Base-by-base conservation (phyloP, 2,113 vertebrate species). In the Platichthys flesus region DNA sequence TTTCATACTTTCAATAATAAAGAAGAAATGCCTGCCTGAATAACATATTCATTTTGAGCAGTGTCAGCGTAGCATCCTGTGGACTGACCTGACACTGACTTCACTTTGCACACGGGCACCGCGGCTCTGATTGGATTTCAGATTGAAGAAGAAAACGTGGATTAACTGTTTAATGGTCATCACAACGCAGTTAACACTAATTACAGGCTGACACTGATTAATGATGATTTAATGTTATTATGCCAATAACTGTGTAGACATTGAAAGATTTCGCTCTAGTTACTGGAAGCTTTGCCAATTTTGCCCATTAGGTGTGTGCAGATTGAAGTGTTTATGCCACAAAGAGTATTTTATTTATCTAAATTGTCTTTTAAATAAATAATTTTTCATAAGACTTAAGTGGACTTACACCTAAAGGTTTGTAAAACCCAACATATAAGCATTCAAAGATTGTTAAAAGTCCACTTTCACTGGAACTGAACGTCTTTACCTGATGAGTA, bases 1-100 rank as follows among this genome's bases (percentile, higher is more conserved):
- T 88, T 87, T 78, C 69, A 74, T 74, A 68, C 67, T 71, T 69
- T 16, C 71, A 76, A 83, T 90, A 86, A 90, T 87, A 54, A 82
- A 83, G 75, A 51, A 51, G 82, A 51, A 70, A 57, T 18, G 76
- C 42, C 74, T 57, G 74, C 54, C 42, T 72, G 66, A 62, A 35
- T 47, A 60, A 59, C 73, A 55, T 40, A 28, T 84, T 85, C 71
- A 63, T 78, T 85, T 84, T 52, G 55, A 73, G 67, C 40, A 35
- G 61, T 67, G 62, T 79, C 47, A 37, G 40, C 18, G 8, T 15
- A 37, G 37, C 52, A 68, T 58, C 59, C 62, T 35, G 6, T 14
- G 16, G 40, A 26, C 56, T 76, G 63, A 74, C 26, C 51, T 15
- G 37, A 58, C 37, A 62, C 51, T 15, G 37, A 58, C 37, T 65